phyloP scores from a whole-genome alignment of 53 echinoderm and acorn worm genomes.

The Mesocentrotus franciscanus region DNA sequence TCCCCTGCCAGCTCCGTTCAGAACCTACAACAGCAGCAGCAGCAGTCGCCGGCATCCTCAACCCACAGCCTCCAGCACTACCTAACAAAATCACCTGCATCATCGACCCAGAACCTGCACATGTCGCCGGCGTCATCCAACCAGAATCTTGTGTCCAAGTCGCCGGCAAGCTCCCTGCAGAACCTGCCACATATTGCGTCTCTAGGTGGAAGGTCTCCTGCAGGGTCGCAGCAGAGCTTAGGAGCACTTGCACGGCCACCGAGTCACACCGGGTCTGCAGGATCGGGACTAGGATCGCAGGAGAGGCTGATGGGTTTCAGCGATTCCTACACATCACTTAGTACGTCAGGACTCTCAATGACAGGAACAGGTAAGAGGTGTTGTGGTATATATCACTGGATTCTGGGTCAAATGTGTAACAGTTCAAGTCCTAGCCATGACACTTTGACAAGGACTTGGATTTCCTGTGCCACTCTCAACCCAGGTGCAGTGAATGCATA shows the following conservation, averaged over 20 bases:
- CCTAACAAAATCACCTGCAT: conserved; percentile 69
- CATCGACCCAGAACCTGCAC: conserved; percentile 69
- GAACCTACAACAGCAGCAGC: conserved; percentile 65
- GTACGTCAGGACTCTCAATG: conserved; percentile 82
- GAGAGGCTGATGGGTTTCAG: conserved; percentile 75
- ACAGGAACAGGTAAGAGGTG: conserved; percentile 74
- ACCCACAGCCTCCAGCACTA: conserved; percentile 45
- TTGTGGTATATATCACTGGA: neutral
- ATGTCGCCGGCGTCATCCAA: conserved; percentile 81
- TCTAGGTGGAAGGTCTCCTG: conserved; percentile 45
- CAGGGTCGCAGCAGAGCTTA: conserved; percentile 82
- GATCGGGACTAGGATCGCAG: conserved; percentile 78
- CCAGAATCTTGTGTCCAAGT: conserved; percentile 80
- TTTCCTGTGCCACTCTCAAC: no score
- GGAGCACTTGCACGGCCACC: conserved; percentile 39
- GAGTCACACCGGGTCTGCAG: conserved; percentile 40
- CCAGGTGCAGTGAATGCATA: neutral
- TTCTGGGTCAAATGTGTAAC: neutral
- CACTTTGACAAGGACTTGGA: no score
- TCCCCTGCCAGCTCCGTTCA: conserved; percentile 84
- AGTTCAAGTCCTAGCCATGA: no score
- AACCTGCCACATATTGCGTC: conserved; percentile 62
- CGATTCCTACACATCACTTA: conserved; percentile 82
- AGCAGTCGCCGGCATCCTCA: conserved; percentile 48
- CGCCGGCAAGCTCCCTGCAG: conserved; percentile 82